phyloP scores from a whole-genome alignment of 2,888 invertebrate genomes.

The Andricus curvator region DNA sequence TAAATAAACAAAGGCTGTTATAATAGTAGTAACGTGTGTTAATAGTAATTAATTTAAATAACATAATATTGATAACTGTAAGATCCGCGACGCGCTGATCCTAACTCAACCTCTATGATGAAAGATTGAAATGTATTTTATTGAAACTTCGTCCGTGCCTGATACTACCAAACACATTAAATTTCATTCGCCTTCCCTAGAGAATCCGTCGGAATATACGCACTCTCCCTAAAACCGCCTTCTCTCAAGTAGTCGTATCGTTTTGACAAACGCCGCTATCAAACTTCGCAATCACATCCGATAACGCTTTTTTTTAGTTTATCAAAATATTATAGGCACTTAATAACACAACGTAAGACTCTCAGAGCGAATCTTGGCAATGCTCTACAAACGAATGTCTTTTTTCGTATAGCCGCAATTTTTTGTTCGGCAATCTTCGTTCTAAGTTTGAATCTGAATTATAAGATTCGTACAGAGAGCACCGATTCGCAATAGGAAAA shows the following conservation, averaged over 20 bases:
- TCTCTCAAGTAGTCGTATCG: constrained; percentile 7
- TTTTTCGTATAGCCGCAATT: neutral
- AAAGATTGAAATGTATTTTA: constrained; percentile 38
- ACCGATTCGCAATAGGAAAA: constrained; percentile 4
- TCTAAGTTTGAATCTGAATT: constrained; percentile 17
- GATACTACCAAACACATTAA: constrained; percentile 48
- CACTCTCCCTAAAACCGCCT: constrained; percentile 18
- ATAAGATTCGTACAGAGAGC: constrained; percentile 23
- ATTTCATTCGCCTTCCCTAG: constrained; percentile 51
- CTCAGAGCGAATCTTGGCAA: constrained; percentile 18
- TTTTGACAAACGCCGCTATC: constrained; percentile 9
- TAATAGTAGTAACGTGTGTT: constrained; percentile 75
- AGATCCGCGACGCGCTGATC: constrained; percentile 47
- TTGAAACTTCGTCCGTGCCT: constrained; percentile 40
- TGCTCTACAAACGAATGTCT: constrained; percentile 18
- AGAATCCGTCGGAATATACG: constrained; percentile 42
- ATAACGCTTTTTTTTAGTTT: constrained; percentile 4
- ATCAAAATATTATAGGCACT: constrained; percentile 41
- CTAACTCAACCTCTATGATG: constrained; percentile 29
- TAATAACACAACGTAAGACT: constrained; percentile 37
- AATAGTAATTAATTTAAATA: constrained; percentile 77
- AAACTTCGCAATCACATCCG: constrained; percentile 9
- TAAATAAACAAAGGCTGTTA: constrained; percentile 76
- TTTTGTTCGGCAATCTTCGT: constrained; percentile 7
- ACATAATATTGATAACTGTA: constrained; percentile 68